Base-by-base conservation (phyloP, 1,140 invertebrate genomes). In the Rhopalosiphum padi region DNA sequence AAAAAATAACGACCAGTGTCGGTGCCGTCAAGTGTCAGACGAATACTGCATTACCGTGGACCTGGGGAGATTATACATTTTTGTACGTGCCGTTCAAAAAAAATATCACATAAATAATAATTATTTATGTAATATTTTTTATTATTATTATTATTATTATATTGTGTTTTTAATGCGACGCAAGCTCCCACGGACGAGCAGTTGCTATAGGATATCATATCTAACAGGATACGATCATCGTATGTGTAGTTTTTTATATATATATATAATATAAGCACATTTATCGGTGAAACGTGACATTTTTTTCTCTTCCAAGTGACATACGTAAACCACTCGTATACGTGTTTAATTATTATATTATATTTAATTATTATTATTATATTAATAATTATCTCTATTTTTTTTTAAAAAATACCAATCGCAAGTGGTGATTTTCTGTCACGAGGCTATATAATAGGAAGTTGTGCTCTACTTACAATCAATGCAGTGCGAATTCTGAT, bases 21-120 rank as follows among this genome's bases (percentile, higher is more conserved):
- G 93, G 90, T 25, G 25, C 46, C 18, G 46, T 89, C 77, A 94
- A 91, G 35, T 94, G 93, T 91, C 93, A 94, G 41, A 94, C 88
- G 41, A 90, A 89, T 53, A 90, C 15, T 25, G 21, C 22, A 30
- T 35, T 90, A 8, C 7, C 41, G 41, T 90, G 88, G 87, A 94
- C 93, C 41, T 90, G 53, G 87, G 88, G 87, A 51, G 93, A 86
- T 94, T 90, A 90, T 37, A 53, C 88, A n/a, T 90, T 94, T 85
- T 83, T 94, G 93, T 94, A 94, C 35, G 93, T 90, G 9, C 8
- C 15, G 30, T 87, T 43, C 41, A 41, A 11, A 85, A 23, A 41
- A 85, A 85, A 85, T 41, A 85, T 41, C 8, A 43, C 23, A 85
- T 85, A 23, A 37, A 77, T 77, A 77, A 77, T 68, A 51, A 51